Evolutionary conservation across 2,113 vertebrate species (phyloP).

Genomic region (Pituophis catenifer): DNA sequence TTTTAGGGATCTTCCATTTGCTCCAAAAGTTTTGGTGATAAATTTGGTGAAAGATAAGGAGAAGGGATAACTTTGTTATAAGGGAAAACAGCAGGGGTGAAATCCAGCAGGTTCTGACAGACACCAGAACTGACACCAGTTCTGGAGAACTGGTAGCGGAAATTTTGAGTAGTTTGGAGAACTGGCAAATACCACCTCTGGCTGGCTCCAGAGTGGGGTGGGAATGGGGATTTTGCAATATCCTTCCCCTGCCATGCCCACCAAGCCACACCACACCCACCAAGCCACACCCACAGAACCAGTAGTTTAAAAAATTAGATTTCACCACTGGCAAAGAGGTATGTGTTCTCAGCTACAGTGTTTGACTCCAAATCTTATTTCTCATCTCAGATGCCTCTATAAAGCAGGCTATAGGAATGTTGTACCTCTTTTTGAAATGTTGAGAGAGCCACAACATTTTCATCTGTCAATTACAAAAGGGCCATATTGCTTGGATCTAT

Average conservation of each 20-base stretch:
- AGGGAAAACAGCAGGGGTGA: background rate
- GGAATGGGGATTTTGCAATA: too few species aligned
- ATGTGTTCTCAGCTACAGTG: background rate
- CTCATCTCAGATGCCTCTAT: background rate
- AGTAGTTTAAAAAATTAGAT: too few species aligned
- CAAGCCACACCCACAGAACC: too few species aligned
- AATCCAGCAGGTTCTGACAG: too few species aligned
- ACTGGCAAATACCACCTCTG: too few species aligned
- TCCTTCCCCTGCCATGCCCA: too few species aligned
- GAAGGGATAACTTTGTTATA: background rate
- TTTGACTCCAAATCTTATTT: background rate
- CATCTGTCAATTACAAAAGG: background rate
- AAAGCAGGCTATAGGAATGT: background rate
- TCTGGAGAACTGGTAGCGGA: too few species aligned
- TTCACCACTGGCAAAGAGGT: too few species aligned
- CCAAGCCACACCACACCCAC: too few species aligned
- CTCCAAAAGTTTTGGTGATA: slow-evolving; percentile 34
- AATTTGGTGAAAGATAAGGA: slow-evolving; percentile 2
- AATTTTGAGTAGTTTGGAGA: too few species aligned
- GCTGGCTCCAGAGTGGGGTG: too few species aligned
- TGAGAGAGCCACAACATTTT: background rate
- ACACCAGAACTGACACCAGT: too few species aligned
- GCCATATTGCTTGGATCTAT: background rate
- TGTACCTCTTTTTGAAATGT: background rate
- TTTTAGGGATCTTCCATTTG: slow-evolving; percentile 55